Evolutionary conservation across 30 jellyfish, hydroid and myxozoan species (phyloP).

Genomic region (Catostylus mosaicus): DNA sequence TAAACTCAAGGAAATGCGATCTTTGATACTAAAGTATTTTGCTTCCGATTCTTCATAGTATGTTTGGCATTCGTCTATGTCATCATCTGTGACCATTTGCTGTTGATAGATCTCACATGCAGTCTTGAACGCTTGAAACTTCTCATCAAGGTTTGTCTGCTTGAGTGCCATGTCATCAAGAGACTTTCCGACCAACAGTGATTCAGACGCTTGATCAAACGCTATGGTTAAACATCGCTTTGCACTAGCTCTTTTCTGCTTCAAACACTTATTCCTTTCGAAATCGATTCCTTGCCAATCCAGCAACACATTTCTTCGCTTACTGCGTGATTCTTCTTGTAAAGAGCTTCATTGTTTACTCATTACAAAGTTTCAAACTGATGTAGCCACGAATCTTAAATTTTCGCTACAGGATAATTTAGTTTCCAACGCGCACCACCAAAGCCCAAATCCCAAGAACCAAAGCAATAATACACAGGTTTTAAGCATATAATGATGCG

Average conservation of each 20-base stretch:
- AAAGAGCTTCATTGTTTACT: not conserved
- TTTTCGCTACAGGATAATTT: no score
- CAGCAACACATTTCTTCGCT: slow-evolving; percentile 4
- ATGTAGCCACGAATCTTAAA: not conserved
- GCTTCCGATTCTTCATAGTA: not conserved
- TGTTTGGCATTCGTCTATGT: not conserved
- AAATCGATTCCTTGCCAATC: slow-evolving; percentile 17
- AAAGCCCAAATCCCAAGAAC: no score
- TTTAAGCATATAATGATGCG: not conserved
- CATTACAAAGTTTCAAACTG: not conserved
- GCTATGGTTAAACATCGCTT: slow-evolving; percentile 20
- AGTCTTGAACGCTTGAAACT: not conserved
- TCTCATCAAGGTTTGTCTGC: no score
- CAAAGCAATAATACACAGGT: not conserved
- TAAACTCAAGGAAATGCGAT: not conserved
- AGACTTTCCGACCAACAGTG: not conserved
- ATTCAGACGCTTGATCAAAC: not conserved
- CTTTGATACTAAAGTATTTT: not conserved
- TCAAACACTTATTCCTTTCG: not conserved
- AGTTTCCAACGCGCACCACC: slow-evolving; percentile 5
- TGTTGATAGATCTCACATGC: no score
- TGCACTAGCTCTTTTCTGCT: slow-evolving; percentile 22
- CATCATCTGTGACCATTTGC: slow-evolving; percentile 1
- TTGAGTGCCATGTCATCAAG: slow-evolving; percentile 2
- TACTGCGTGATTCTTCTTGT: not conserved